These are phyloP conservation scores for Malachius bipustulatus DNA, from an alignment of 2,888 invertebrate genomes.

Conservation along the genomic window DNA sequence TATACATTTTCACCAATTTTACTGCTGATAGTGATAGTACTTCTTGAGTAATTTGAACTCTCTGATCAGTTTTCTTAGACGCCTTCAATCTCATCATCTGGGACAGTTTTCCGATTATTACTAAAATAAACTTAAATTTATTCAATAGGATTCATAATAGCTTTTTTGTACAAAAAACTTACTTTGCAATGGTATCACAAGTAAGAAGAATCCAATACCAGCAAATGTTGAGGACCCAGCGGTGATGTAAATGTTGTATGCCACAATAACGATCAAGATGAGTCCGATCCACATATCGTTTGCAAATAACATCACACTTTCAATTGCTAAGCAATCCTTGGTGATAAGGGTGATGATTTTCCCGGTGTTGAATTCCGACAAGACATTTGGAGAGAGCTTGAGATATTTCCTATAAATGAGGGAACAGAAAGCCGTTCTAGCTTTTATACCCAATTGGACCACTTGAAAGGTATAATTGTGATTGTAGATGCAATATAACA, in stretches of 20 bases:
- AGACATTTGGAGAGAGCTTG: slow-evolving; percentile 38
- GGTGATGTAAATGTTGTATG: slow-evolving; percentile 57
- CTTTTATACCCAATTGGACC: slow-evolving; percentile 67
- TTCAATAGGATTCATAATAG: too few relatives aligned
- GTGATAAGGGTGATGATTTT: slow-evolving; percentile 77
- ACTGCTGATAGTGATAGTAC: too few relatives aligned
- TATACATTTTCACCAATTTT: too few relatives aligned
- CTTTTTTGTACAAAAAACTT: too few relatives aligned
- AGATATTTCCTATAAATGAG: slow-evolving; percentile 63
- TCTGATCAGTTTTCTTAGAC: too few relatives aligned
- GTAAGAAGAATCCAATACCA: slow-evolving; percentile 41
- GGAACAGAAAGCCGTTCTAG: slow-evolving; percentile 69
- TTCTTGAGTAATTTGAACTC: too few relatives aligned
- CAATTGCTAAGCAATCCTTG: slow-evolving; percentile 86
- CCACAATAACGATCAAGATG: slow-evolving; percentile 65
- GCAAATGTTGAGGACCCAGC: slow-evolving; percentile 41
- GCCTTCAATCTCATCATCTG: too few relatives aligned
- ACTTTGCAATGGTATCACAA: slow-evolving; percentile 37
- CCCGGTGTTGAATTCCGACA: slow-evolving; percentile 58
- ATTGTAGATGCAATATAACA: slow-evolving; percentile 48
- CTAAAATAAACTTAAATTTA: too few relatives aligned
- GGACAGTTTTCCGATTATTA: too few relatives aligned
- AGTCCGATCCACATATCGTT: slow-evolving; percentile 91
- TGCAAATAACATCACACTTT: slow-evolving; percentile 71
- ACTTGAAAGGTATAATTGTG: slow-evolving; percentile 79